phyloP scores from a whole-genome alignment of 2,888 invertebrate species.

The Stenichneumon culpator region DNA sequence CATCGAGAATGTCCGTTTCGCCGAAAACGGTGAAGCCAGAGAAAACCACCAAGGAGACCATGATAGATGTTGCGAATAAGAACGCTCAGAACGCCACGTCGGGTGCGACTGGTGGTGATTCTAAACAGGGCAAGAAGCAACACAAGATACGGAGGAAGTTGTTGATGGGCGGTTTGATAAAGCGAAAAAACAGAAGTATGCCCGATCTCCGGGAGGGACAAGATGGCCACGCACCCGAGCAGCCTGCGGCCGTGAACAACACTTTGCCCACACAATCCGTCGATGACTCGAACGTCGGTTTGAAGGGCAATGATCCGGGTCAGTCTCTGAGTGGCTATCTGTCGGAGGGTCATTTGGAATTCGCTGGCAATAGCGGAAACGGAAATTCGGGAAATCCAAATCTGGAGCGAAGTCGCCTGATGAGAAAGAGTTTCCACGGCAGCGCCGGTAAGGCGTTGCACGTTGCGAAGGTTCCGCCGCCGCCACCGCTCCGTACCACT shows the following conservation, averaged over 20 bases:
- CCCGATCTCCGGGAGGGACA: constrained; percentile 95
- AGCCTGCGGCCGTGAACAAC: constrained; percentile 82
- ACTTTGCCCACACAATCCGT: constrained; percentile 85
- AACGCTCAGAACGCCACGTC: constrained; percentile 58
- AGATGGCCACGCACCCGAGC: constrained; percentile 84
- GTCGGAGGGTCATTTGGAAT: constrained; percentile 95
- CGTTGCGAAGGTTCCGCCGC: constrained; percentile 94
- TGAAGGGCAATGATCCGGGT: constrained; percentile 88
- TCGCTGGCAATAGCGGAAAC: constrained; percentile 85
- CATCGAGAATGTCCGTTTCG: constrained; percentile 84
- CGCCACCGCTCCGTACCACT: constrained; percentile 94
- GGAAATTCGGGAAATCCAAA: constrained; percentile 91
- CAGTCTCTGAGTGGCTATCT: constrained; percentile 92
- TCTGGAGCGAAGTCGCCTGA: constrained; percentile 93
- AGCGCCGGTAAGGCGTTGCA: constrained; percentile 93
- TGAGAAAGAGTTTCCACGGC: constrained; percentile 96
- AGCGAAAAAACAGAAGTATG: constrained; percentile 96
- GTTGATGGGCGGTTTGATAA: constrained; percentile 95
- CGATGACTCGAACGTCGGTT: constrained; percentile 92
- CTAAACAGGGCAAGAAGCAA: constrained; percentile 93
- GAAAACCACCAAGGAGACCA: constrained; percentile 76
- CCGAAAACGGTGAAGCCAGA: constrained; percentile 83
- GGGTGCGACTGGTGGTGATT: constrained; percentile 84
- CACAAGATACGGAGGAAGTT: constrained; percentile 95
- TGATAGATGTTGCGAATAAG: constrained; percentile 87